Evolutionary conservation across 2,888 invertebrate genomes (phyloP), one percentile per base, ranked within the genome.

Genomic region (Lepidocyrtoides sp.): DNA sequence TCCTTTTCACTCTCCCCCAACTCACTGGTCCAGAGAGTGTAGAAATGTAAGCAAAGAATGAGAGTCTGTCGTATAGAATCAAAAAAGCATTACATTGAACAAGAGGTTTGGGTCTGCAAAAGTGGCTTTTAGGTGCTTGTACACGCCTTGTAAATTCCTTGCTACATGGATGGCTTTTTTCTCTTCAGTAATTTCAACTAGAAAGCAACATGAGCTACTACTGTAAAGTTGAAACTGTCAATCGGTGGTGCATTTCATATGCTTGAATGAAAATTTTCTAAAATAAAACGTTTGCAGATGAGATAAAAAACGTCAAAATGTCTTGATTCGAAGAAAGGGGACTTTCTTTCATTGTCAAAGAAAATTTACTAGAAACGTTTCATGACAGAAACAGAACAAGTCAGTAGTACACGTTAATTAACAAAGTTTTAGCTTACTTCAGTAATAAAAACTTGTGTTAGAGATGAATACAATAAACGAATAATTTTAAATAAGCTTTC

Each of bases 131-230:
- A 88, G 69, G 57, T 41, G 79, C 54, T 81, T 81, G 81, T 89
- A 84, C 83, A 84, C 77, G 89, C 84, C 77, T 91, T 91, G 82
- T 86, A 82, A 91, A 86, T 82, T 91, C 44, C 66, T 2, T 77
- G n/a, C 48, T 82, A 91, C 85, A 81, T 75, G n/a, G 60, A 66
- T 51, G 72, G 10, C 14, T 57, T 57, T 63, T 29, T 63, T 17
- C 29, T n/a, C 29, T 32, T n/a, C n/a, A 54, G 32, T 32, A 69
- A 36, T 32, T 69, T 23, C 17, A 44, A 75, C 8, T 12, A n/a
- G 20, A 23, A 48, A 75, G 1, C 41, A 41, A 2, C 17, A n/a
- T 4, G 60, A 60, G 20, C 20, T 3, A 23, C 17, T 72, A 2
- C n/a, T 14, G 63, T 1, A 63, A 10, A 26, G 23, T 1, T 57